Evolutionary conservation across 2,113 vertebrate genomes (phyloP).

Genomic region (Athene noctua): DNA sequence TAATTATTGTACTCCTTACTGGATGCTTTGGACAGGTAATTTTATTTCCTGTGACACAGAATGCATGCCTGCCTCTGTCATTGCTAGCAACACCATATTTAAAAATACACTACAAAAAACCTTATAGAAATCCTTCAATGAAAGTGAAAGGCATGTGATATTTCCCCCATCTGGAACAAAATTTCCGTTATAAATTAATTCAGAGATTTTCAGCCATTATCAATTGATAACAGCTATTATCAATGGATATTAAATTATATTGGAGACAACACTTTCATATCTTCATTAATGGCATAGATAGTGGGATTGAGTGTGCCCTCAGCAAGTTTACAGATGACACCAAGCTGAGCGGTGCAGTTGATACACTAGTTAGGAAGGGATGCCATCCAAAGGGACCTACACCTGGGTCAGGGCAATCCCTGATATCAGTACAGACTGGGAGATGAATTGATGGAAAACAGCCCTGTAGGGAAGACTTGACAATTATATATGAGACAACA

Average conservation of each 20-base stretch:
- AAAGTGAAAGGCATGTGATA: not conserved
- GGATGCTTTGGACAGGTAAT: not conserved
- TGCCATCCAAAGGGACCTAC: too few relatives aligned
- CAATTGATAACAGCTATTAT: not conserved
- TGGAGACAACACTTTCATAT: not conserved
- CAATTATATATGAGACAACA: too few relatives aligned
- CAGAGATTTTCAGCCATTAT: not conserved
- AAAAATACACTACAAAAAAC: not conserved
- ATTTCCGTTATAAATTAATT: not conserved
- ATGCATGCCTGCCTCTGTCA: not conserved
- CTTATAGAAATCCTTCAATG: not conserved
- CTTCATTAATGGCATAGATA: not conserved
- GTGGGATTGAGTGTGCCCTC: not conserved
- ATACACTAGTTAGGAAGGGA: not conserved
- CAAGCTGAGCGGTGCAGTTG: not conserved
- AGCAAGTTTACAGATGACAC: not conserved
- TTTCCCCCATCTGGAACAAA: not conserved
- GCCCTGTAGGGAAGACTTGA: too few relatives aligned
- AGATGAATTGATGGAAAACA: too few relatives aligned
- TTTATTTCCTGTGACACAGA: not conserved
- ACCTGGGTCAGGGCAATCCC: too few relatives aligned
- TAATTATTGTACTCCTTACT: not conserved
- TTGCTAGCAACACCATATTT: accelerated
- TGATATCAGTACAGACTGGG: too few relatives aligned
- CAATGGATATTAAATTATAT: not conserved